Evolutionary conservation across 2,888 invertebrate genomes (phyloP).

Genomic region (Diloba caeruleocephala): DNA sequence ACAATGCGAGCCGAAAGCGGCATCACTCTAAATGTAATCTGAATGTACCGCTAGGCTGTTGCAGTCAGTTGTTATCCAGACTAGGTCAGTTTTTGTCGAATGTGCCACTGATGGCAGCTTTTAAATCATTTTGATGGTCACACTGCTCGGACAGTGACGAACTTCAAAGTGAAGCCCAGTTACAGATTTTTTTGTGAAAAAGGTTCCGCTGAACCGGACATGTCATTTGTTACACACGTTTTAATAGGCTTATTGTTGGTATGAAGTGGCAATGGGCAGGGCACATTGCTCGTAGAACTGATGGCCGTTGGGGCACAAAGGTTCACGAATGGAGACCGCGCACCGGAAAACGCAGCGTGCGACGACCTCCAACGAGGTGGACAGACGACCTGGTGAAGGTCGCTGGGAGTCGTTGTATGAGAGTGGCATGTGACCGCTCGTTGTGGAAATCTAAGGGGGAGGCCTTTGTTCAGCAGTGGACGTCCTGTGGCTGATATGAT

Average conservation of each 20-base stretch:
- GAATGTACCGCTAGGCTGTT: conserved; percentile 81
- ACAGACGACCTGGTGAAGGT: too few species aligned
- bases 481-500: too few species aligned
- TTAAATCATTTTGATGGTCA: conserved; percentile 46
- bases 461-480: too few species aligned
- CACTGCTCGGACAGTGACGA: conserved; percentile 28
- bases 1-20: conserved; percentile 76
- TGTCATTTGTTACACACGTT: background rate
- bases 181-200: conserved; percentile 7
- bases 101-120: conserved; percentile 43
- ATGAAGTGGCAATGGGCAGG: background rate
- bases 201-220: background rate
- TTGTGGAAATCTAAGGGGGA: too few species aligned
- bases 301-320: too few species aligned
- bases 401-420: too few species aligned
- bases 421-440: too few species aligned
- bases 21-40: conserved; percentile 81
- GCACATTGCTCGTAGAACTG: too few species aligned
- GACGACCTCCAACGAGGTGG: too few species aligned
- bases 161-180: conserved; percentile 24
- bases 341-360: too few species aligned
- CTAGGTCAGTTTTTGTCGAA: conserved; percentile 85
- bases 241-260: background rate
- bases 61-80: conserved; percentile 84
- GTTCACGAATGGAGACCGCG: too few species aligned